Percentiles rank a stretch among this genome's conserved stretches.
phyloP scores from a whole-genome alignment of 2,888 invertebrate species.

The Apamea anceps region DNA sequence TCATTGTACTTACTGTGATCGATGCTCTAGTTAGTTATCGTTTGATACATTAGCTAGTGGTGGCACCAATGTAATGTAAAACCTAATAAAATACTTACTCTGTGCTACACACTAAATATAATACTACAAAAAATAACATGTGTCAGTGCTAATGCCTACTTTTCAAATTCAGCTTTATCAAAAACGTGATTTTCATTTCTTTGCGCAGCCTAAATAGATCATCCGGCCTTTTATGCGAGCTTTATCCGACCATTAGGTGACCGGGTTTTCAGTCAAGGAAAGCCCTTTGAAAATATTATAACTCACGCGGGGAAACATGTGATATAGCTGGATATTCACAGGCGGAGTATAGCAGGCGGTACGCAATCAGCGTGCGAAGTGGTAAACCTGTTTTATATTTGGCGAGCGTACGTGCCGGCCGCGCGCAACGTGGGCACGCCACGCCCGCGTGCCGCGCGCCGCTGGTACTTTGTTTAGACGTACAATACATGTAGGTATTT shows the following conservation, averaged over 20 bases:
- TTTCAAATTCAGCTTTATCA: conserved; percentile 36
- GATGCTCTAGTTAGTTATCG: conserved; percentile 1
- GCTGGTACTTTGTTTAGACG: conserved; percentile 47
- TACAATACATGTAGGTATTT: conserved; percentile 46
- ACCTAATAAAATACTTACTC: not conserved
- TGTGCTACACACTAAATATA: not conserved
- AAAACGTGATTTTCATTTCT: conserved; percentile 53
- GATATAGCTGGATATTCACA: conserved; percentile 48
- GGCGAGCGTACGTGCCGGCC: conserved; percentile 63
- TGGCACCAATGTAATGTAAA: not conserved
- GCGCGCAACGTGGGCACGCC: not conserved
- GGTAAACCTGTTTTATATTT: conserved; percentile 67
- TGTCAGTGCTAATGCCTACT: conserved; percentile 39
- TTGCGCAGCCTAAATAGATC: conserved; percentile 58
- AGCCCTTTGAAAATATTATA: conserved; percentile 63
- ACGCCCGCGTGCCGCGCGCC: conserved; percentile 38
- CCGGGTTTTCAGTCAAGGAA: conserved; percentile 59
- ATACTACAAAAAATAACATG: conserved; percentile 12
- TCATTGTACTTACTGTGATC: conserved; percentile 12
- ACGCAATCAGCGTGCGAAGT: conserved; percentile 65
- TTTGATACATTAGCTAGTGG: not conserved
- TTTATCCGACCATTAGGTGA: conserved; percentile 63
- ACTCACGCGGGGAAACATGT: conserved; percentile 43
- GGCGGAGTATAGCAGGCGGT: conserved; percentile 41
- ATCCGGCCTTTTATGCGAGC: conserved; percentile 58